Conservation (phyloP, 2,888 invertebrate genomes). For the Mythimna vitellina region DNA sequence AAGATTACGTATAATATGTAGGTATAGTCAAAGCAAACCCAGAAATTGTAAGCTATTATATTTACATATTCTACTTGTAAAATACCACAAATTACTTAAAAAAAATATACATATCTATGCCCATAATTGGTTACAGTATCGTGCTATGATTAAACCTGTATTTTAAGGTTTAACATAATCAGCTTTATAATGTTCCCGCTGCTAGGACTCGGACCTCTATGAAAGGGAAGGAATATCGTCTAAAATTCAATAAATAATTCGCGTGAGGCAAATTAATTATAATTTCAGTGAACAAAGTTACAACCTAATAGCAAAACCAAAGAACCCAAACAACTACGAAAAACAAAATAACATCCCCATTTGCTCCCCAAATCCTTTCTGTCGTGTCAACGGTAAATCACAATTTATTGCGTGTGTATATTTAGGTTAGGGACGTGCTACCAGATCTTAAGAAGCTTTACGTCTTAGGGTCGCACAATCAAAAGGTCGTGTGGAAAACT, state of each 20-base stretch:
- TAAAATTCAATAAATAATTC: not conserved
- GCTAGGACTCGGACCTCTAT: too few relatives aligned
- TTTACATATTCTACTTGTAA: not conserved
- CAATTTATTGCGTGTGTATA: conserved; percentile 36
- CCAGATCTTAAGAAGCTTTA: conserved; percentile 28
- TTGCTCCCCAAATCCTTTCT: conserved; percentile 48
- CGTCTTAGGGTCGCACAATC: conserved; percentile 18
- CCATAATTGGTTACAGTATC: not conserved
- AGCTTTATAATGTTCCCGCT: too few relatives aligned
- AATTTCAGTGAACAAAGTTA: conserved; percentile 3
- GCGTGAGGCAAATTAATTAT: too few relatives aligned
- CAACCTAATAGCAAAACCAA: conserved; percentile 28
- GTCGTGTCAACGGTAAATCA: conserved; percentile 49
- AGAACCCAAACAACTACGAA: conserved; percentile 12
- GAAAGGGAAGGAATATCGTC: too few relatives aligned
- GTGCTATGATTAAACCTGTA: not conserved
- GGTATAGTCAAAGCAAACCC: not conserved
- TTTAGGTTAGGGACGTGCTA: conserved; percentile 39
- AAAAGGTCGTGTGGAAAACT: conserved; percentile 19
- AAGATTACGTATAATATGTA: not conserved
- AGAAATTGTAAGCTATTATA: not conserved
- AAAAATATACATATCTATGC: too few relatives aligned
- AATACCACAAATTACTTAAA: not conserved
- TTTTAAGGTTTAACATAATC: not conserved
- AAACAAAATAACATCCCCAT: conserved; percentile 39